phyloP scores from a whole-genome alignment of 2,888 invertebrate species.

The Nasonovia ribisnigri region DNA sequence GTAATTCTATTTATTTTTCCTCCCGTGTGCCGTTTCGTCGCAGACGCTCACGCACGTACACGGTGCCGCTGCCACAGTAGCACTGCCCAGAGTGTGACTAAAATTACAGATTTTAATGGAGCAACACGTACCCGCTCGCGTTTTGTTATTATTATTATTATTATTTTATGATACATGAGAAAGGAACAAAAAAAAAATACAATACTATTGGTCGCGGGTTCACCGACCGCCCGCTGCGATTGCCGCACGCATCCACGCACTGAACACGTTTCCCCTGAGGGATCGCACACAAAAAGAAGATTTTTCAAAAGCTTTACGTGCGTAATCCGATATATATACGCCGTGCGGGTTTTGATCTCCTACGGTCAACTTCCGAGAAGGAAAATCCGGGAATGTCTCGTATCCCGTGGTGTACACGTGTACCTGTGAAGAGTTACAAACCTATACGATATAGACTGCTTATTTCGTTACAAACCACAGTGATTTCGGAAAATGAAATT shows the following conservation, averaged over 20 bases:
- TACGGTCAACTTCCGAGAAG: not conserved
- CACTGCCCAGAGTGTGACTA: conserved; percentile 25
- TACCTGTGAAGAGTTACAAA: not conserved
- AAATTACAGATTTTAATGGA: conserved; percentile 21
- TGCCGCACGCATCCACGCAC: not conserved
- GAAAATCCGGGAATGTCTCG: conserved; percentile 28
- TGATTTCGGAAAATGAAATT: not conserved
- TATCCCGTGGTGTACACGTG: too few relatives aligned
- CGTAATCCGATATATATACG: conserved; percentile 1
- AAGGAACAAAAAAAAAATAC: not conserved
- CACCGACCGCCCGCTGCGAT: not conserved
- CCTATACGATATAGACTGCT: too few relatives aligned
- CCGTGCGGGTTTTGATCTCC: too few relatives aligned
- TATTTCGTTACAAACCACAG: not conserved
- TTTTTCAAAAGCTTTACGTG: conserved; percentile 16
- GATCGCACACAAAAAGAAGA: not conserved
- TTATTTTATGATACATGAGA: not conserved
- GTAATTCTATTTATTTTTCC: conserved; percentile 26
- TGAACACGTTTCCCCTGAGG: conserved; percentile 23
- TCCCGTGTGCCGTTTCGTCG: not conserved
- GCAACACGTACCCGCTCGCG: not conserved
- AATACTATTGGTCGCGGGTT: conserved; percentile 14
- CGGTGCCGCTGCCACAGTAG: too few relatives aligned
- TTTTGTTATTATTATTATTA: not conserved
- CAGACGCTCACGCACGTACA: not conserved